These are phyloP conservation scores for Gephyroberyx darwinii DNA, from an alignment of 2,797 vertebrate species.

Conservation along the genomic window DNA sequence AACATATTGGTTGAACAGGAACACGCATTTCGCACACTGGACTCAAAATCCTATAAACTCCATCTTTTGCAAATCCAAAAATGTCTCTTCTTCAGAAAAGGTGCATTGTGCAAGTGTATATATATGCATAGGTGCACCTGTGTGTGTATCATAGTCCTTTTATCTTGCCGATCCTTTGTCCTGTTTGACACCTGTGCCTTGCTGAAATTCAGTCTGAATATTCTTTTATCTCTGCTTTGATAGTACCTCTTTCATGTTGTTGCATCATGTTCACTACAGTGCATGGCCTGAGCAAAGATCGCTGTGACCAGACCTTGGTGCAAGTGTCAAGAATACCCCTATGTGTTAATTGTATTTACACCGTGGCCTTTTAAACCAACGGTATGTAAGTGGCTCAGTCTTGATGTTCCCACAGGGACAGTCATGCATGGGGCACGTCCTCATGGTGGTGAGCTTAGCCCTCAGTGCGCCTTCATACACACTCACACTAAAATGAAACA, in stretches of 20 bases:
- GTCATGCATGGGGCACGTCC: constrained; percentile 41
- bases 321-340: not conserved
- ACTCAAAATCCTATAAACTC: no score
- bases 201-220: constrained; percentile 11
- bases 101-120: no score
- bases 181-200: constrained; percentile 28
- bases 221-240: constrained; percentile 34
- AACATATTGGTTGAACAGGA: no score
- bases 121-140: no score
- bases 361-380: not conserved
- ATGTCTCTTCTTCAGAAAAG: no score
- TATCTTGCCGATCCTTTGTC: constrained; percentile 32
- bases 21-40: no score
- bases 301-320: not conserved
- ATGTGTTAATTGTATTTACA: not conserved
- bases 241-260: constrained; percentile 40
- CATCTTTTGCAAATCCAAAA: no score
- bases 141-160: constrained; percentile 3
- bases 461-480: constrained; percentile 25
- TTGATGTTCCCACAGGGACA: constrained; percentile 52
- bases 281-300: constrained; percentile 18
- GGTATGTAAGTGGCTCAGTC: not conserved
- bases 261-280: constrained; percentile 48
- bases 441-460: constrained; percentile 21
- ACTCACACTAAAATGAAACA: not conserved